Evolutionary conservation across 2,113 vertebrate genomes (phyloP), one percentile per base, ranked within the genome.

Genomic region (Corvus cornix): DNA sequence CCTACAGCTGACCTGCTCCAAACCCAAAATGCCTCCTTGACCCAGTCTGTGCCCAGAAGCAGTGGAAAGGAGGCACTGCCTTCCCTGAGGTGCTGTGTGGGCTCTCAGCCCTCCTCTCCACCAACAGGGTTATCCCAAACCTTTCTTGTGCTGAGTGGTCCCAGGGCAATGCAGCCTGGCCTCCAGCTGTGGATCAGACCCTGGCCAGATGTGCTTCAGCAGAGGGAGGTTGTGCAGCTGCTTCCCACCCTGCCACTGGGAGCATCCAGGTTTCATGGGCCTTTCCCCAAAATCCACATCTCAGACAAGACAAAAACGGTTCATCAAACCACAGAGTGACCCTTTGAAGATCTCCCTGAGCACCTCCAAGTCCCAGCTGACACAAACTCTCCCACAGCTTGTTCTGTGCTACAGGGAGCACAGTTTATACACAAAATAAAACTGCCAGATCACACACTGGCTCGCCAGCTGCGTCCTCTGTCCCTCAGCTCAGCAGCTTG

Each of bases 201-300:
- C 2, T 2, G 22, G 49, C 52, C 80, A 68, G 46, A 62, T 6
- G 26, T 41, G 83, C 26, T 28, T 9, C 18, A 70, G 64, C 43
- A 86, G 20, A 70, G 16, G 44, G n/a, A 83, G 33, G 23, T 0
- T 60, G 41, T 51, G 73, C 0, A 1, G 58, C 70, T 73, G 70
- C 62, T 85, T 69, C 70, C 63, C 58, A 41, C 24, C 5, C n/a
- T 33, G 46, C 30, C 53, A 35, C 33, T 22, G 44, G 44, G 28
- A 69, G 11, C 31, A 74, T 12, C 23, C 22, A 43, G 46, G 35
- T 33, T 49, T 67, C 3, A 0, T 0, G 2, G n/a, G 53, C 19
- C 56, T 59, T 58, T 52, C 31, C 62, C 16, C 52, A 46, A 89
- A 91, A 67, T 17, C 30, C 8, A 1, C 8, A 70, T 19, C 46